Base-by-base conservation (phyloP, 2,113 vertebrate species). In the Daboia siamensis region DNA sequence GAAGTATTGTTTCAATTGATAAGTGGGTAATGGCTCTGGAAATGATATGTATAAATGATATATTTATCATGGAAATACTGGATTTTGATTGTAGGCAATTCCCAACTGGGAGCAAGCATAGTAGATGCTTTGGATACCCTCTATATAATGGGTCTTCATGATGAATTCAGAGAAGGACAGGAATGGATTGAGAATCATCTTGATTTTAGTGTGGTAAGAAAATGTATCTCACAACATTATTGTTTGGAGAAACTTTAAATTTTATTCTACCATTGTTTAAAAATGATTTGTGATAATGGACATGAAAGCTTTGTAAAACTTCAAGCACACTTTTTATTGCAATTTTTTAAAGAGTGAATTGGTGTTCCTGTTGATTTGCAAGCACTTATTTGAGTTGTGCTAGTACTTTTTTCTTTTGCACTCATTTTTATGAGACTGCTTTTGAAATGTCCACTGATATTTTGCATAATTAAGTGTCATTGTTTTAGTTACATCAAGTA, bases 71-170 rank as follows among this genome's bases (percentile, higher is more conserved):
- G 51, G 69, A 54, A 92, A n/a, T n/a, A 90, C 91, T 84, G 8
- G 87, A 94, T 96, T 95, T 93, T 12, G 86, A 13, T 15, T n/a
- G 17, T 94, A 99, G 99, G 99, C 95, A 99, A 98, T 96, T 99
- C 99, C 91, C 99, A 99, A 89, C 97, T 99, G 95, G 99, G 99
- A 94, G 99, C 99, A 92, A 99, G 98, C 89, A 99, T 99, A 93
- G 99, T 99, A 95, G 99, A 99, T 91, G 99, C 99, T 84, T 96
- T 99, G 96, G 99, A 99, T 97, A 99, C 98, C 1, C 98, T 99
- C 92, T 99, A 98, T 96, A 99, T 99, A 93, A 99, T 99, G 99
- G 99, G 99, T 48, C 98, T 99, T 90, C 98, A 98, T 0, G 98
- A 98, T 87, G 99, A 99, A 97, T 99, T 99, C 97, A 98, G 98